phyloP scores from a whole-genome alignment of 2,888 invertebrate species.

The Anorthoa munda region DNA sequence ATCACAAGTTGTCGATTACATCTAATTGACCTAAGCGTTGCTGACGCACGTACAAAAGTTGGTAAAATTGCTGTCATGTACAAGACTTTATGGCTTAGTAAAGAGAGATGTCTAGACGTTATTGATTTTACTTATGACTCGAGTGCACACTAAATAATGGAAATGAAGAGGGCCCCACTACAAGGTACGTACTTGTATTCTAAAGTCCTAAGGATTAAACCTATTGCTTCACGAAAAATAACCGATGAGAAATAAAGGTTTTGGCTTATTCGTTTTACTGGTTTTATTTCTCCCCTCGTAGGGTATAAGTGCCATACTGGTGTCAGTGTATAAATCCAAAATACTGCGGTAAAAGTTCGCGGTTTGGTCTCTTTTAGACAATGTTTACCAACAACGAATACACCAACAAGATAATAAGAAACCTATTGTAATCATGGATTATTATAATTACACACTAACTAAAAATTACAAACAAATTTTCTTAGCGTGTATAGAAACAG shows the following conservation, averaged over 20 bases:
- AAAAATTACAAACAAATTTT: background rate
- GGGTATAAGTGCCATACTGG: too few relatives aligned
- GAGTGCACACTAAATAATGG: background rate
- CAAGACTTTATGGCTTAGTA: constrained; percentile 39
- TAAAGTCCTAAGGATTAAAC: background rate
- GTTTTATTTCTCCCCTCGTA: too few relatives aligned
- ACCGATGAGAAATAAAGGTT: background rate
- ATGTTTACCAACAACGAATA: background rate
- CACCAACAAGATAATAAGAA: background rate
- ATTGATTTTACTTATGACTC: constrained; percentile 42
- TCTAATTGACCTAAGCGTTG: constrained; percentile 4
- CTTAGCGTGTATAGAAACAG: background rate
- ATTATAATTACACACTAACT: background rate
- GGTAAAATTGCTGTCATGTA: constrained; percentile 25
- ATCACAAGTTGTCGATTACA: background rate
- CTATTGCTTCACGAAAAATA: background rate
- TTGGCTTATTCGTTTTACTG: background rate
- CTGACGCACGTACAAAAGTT: constrained; percentile 7
- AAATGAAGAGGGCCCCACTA: constrained; percentile 13
- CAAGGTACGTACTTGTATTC: background rate
- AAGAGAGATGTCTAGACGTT: constrained; percentile 53
- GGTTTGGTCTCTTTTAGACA: background rate
- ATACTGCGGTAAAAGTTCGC: too few relatives aligned
- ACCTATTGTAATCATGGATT: too few relatives aligned
- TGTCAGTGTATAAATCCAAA: too few relatives aligned